Conservation (phyloP, 2,113 vertebrate genomes). For the Phoenicopterus ruber region DNA sequence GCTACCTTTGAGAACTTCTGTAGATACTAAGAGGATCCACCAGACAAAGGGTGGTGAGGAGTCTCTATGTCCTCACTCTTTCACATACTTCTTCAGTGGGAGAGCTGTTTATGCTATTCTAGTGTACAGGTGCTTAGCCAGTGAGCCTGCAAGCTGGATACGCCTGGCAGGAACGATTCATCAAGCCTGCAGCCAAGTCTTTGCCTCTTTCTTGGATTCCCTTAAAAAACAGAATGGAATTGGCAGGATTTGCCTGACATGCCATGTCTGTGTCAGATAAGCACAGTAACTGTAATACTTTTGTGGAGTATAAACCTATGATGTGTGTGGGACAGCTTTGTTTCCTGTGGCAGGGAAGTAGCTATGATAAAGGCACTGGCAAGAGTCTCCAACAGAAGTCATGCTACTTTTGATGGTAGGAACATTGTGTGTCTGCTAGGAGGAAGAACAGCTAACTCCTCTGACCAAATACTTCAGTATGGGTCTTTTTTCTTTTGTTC, state of each 20-base stretch:
- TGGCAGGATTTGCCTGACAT: neutral
- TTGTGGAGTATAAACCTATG: neutral
- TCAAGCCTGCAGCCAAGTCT: neutral
- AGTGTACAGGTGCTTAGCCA: neutral
- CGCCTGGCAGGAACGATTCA: neutral
- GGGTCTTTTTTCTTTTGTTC: neutral
- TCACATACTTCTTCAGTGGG: neutral
- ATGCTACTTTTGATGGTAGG: neutral
- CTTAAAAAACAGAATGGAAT: neutral
- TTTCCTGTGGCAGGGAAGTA: neutral
- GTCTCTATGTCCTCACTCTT: neutral
- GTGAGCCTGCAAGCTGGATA: neutral
- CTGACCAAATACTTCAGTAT: neutral
- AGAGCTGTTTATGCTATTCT: neutral
- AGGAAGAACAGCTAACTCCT: neutral
- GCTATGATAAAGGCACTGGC: neutral
- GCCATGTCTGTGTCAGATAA: neutral
- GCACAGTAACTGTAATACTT: neutral
- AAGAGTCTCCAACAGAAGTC: neutral
- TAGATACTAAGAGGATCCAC: neutral
- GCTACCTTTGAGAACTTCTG: neutral
- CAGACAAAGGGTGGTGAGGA: neutral
- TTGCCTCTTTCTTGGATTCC: neutral
- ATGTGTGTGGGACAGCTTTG: neutral
- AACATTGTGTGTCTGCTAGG: neutral